Evolutionary conservation across 2,113 vertebrate species (phyloP).

Genomic region (Alexandromys fortis): DNA sequence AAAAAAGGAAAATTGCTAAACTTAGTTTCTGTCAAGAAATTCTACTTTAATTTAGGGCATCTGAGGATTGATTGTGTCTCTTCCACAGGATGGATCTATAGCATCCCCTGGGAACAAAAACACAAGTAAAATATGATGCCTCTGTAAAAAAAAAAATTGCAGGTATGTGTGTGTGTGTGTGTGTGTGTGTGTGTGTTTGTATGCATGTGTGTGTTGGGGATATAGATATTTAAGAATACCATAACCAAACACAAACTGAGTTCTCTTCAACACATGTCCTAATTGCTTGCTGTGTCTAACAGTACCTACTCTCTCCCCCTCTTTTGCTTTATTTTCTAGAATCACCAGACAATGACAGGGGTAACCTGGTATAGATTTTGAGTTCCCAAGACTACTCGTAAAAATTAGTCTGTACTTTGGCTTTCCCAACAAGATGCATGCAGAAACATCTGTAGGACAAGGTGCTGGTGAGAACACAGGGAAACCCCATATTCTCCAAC

Average conservation of each 20-base stretch:
- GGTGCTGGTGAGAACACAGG: background rate
- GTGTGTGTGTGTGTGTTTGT: background rate
- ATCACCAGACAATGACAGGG: background rate
- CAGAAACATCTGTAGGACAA: background rate
- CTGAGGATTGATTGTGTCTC: background rate
- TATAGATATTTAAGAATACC: background rate
- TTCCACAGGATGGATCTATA: background rate
- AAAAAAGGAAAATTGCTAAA: background rate
- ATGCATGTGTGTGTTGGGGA: background rate
- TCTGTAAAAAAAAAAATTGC: background rate
- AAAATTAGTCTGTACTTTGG: background rate
- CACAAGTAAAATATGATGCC: background rate
- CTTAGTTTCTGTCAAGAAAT: background rate
- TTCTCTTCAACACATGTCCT: background rate
- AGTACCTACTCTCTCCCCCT: too few relatives aligned
- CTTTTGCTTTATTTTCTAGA: background rate
- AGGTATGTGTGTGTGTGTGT: too few relatives aligned
- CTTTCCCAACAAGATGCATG: background rate
- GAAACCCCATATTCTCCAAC: rapidly evolving
- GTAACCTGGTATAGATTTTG: background rate
- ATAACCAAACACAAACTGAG: background rate
- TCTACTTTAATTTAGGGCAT: background rate
- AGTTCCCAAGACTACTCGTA: background rate
- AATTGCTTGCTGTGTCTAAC: background rate
- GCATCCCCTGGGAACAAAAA: background rate